A percentile compares a stretch with the other conserved stretches of the same genome.
These are phyloP conservation scores for Anodontia alba DNA, from an alignment of 2,888 invertebrate genomes.

Conservation along the genomic window DNA sequence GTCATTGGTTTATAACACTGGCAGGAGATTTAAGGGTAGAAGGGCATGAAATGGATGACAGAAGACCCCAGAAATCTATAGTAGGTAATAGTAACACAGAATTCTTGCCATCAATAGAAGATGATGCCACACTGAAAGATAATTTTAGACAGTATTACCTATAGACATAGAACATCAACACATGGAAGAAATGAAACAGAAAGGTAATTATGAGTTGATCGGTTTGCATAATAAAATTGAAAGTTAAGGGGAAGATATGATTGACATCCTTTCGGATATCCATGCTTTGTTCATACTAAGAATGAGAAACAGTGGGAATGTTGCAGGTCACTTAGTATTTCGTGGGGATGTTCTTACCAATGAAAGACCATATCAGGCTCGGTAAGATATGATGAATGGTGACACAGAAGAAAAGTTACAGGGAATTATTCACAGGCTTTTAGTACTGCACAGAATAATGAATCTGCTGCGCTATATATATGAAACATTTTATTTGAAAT, in stretches of 20 bases:
- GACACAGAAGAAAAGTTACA: constrained; percentile 14
- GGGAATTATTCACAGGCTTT: constrained; percentile 44
- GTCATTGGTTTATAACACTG: constrained; percentile 16
- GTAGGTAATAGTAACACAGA: background rate
- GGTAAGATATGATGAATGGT: constrained; percentile 30
- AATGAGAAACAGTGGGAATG: background rate
- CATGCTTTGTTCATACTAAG: constrained; percentile 30
- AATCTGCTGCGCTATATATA: constrained; percentile 22
- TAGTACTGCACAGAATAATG: constrained; percentile 49
- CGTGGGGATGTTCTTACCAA: constrained; percentile 45
- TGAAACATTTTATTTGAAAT: constrained; percentile 22
- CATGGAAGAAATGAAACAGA: constrained; percentile 32
- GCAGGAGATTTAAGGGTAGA: constrained; percentile 3
- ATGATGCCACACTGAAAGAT: background rate
- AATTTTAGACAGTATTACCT: constrained; percentile 24
- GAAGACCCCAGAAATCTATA: background rate
- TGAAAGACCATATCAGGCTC: constrained; percentile 43
- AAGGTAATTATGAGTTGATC: constrained; percentile 36
- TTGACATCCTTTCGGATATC: constrained; percentile 35
- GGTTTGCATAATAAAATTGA: constrained; percentile 55
- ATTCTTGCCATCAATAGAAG: constrained; percentile 16
- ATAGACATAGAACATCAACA: constrained; percentile 35
- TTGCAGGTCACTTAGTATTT: constrained; percentile 29
- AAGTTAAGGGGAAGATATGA: constrained; percentile 49
- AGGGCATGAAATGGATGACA: background rate